These are phyloP conservation scores for Tanypteryx hageni DNA, from an alignment of 2,888 invertebrate species.

Conservation along the genomic window DNA sequence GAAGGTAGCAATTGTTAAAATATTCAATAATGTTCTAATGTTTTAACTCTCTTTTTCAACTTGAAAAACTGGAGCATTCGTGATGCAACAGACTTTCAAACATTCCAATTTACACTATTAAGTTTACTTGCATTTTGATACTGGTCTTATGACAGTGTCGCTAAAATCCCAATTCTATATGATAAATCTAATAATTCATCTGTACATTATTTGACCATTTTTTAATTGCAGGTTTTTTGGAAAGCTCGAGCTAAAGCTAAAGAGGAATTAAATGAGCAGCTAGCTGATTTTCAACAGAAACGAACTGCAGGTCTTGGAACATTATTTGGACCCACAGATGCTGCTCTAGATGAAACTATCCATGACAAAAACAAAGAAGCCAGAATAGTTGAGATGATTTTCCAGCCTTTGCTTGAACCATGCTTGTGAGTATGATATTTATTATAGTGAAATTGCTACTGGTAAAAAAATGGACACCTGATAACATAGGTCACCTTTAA, in stretches of 20 bases:
- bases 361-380: constrained; percentile 87
- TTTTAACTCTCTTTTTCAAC: no score
- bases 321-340: constrained; percentile 92
- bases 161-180: no score
- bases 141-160: no score
- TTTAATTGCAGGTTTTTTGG: constrained; percentile 82
- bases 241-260: constrained; percentile 91
- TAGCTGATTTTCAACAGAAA: constrained; percentile 92
- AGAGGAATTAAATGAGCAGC: constrained; percentile 87
- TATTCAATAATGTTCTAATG: no score
- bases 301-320: constrained; percentile 92
- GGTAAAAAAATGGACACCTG: no score
- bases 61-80: no score
- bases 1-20: no score
- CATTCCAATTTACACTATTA: no score
- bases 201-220: not conserved
- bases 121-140: no score
- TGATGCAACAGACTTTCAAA: no score
- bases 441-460: not conserved
- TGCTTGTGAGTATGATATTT: constrained; percentile 78
- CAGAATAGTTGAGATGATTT: constrained; percentile 84
- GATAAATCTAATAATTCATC: no score
- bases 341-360: constrained; percentile 86
- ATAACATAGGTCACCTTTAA: no score
- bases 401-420: constrained; percentile 84